These are phyloP conservation scores for Polypedilum pembai DNA, from an alignment of 1,140 invertebrate species.

Conservation along the genomic window DNA sequence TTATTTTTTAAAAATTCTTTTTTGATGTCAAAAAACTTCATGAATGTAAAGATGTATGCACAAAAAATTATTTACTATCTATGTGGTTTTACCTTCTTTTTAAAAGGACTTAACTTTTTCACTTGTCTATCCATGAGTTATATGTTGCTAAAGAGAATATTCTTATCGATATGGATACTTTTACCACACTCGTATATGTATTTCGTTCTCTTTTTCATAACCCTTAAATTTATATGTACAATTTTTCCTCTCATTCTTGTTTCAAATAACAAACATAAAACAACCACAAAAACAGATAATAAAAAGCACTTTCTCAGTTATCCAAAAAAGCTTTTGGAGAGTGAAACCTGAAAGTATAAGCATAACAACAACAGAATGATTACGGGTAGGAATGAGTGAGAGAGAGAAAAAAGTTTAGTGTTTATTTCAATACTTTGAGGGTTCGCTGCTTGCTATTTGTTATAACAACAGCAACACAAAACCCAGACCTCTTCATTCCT, in stretches of 20 bases:
- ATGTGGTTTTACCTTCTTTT: too few species aligned
- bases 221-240: slow-evolving; percentile 11
- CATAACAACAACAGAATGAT: too few species aligned
- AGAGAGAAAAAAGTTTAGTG: neutral
- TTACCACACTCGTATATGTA: neutral
- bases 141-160: too few species aligned
- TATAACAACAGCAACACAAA: neutral
- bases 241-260: neutral
- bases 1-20: too few species aligned
- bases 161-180: neutral
- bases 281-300: slow-evolving; percentile 27
- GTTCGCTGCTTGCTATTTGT: slow-evolving; percentile 1
- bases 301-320: neutral
- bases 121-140: too few species aligned
- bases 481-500: neutral
- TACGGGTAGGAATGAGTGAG: too few species aligned
- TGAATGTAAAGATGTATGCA: too few species aligned
- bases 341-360: too few species aligned
- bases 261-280: slow-evolving; percentile 3
- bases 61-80: too few species aligned
- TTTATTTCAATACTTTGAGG: slow-evolving; percentile 12
- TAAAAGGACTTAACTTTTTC: too few species aligned
- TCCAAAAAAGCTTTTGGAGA: too few species aligned
- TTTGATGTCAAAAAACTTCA: too few species aligned
- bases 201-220: neutral